Percentiles rank a stretch among this genome's conserved stretches.
Evolutionary conservation across 2,113 vertebrate species (phyloP).

Genomic region (Hucho hucho): DNA sequence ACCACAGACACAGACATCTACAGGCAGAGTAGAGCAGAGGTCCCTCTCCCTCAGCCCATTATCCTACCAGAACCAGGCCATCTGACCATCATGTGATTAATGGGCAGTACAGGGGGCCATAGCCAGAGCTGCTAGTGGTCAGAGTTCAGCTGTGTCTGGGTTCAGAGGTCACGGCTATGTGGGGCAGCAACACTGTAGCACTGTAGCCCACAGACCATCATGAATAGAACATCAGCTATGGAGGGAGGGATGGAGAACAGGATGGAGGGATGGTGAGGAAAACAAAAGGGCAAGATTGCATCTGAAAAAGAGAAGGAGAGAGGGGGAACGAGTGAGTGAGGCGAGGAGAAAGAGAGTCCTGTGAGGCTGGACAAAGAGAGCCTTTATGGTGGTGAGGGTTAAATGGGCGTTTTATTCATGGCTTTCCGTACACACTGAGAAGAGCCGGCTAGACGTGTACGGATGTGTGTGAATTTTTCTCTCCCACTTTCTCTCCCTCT

Average conservation of each 20-base stretch:
- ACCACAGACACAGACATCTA: slow-evolving; percentile 23
- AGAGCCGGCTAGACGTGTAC: slow-evolving; percentile 33
- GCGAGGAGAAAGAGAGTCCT: slow-evolving; percentile 65
- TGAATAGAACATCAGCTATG: slow-evolving; percentile 60
- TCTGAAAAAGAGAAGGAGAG: slow-evolving; percentile 38
- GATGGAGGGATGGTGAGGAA: slow-evolving; percentile 57
- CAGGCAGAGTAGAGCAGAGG: background rate
- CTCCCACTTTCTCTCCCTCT: background rate
- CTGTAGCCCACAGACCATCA: slow-evolving; percentile 48
- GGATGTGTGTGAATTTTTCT: slow-evolving; percentile 8
- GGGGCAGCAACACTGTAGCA: slow-evolving; percentile 28
- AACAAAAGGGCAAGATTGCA: slow-evolving; percentile 70
- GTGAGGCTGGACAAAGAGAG: slow-evolving; percentile 67
- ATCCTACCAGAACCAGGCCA: slow-evolving; percentile 8
- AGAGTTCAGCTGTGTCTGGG: slow-evolving; percentile 18
- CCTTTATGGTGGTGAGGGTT: slow-evolving; percentile 62
- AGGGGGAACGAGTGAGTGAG: slow-evolving; percentile 46
- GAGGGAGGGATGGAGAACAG: slow-evolving; percentile 38
- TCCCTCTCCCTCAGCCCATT: slow-evolving; percentile 5
- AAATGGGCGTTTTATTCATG: slow-evolving; percentile 67
- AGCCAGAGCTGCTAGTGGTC: slow-evolving; percentile 29
- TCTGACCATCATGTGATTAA: slow-evolving; percentile 47
- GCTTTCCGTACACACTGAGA: slow-evolving; percentile 54
- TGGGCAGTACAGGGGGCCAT: slow-evolving; percentile 20
- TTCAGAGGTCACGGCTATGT: slow-evolving; percentile 48